These are phyloP conservation scores for Bombyx mori DNA, from an alignment of 1,140 invertebrate genomes.

Conservation along the genomic window DNA sequence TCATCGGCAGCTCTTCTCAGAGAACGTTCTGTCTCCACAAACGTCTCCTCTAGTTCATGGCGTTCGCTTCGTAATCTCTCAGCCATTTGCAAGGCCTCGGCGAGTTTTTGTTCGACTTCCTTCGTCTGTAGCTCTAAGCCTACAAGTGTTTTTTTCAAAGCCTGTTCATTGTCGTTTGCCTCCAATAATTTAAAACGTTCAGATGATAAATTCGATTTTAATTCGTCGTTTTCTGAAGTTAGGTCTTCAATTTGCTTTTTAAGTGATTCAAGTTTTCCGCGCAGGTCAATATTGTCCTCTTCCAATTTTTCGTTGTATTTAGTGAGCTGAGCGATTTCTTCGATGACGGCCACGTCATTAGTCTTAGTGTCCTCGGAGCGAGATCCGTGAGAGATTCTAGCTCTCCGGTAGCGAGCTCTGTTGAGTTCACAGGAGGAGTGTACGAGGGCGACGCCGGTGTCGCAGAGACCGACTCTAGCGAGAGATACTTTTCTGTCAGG, in stretches of 20 bases:
- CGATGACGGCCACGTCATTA: conserved; percentile 35
- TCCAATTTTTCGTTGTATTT: conserved; percentile 34
- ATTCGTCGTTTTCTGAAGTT: conserved; percentile 38
- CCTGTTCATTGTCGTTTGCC: conserved; percentile 36
- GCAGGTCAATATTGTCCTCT: conserved; percentile 44
- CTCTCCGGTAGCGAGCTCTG: conserved; percentile 36
- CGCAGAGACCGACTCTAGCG: conserved; percentile 80
- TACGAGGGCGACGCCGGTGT: conserved; percentile 33
- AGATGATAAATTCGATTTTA: conserved; percentile 26
- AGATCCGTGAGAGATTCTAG: conserved; percentile 45
- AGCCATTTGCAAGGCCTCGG: conserved; percentile 25
- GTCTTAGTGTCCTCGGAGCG: conserved; percentile 51
- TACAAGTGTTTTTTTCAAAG: conserved; percentile 26
- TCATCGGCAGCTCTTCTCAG: conserved; percentile 59
- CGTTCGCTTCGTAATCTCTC: conserved; percentile 46
- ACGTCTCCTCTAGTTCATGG: conserved; percentile 47
- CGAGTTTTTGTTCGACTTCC: conserved; percentile 41
- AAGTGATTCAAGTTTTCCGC: conserved; percentile 36
- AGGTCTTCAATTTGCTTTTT: conserved; percentile 43
- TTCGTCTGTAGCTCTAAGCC: conserved; percentile 33
- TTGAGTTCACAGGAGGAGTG: conserved; percentile 40
- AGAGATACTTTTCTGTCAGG: conserved; percentile 85
- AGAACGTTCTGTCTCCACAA: conserved; percentile 49
- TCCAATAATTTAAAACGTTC: conserved; percentile 32
- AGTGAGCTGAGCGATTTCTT: conserved; percentile 39